Percentiles rank a stretch among this genome's conserved stretches.
Evolutionary conservation across 2,888 invertebrate species (phyloP).

Genomic region (Caradrina kadenii): DNA sequence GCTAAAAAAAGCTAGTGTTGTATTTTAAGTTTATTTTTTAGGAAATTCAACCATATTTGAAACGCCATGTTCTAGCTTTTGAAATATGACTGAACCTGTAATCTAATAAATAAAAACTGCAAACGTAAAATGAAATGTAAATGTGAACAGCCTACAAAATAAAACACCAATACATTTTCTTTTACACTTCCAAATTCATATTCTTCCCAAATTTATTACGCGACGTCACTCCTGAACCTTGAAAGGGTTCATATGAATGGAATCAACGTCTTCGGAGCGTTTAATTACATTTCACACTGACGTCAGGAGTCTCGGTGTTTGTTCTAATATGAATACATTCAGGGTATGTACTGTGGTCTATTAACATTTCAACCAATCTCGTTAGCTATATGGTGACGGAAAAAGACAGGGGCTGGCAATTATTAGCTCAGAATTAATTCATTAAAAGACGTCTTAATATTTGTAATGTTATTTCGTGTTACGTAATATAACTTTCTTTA

Average conservation of each 20-base stretch:
- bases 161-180: constrained; percentile 10
- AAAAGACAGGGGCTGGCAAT: constrained; percentile 25
- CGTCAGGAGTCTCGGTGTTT: constrained; percentile 41
- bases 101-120: neutral
- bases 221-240: constrained; percentile 17
- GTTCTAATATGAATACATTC: constrained; percentile 30
- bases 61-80: neutral
- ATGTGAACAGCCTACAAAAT: neutral
- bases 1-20: too few species aligned
- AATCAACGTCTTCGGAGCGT: constrained; percentile 46
- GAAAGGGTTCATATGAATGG: constrained; percentile 48
- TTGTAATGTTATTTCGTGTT: neutral
- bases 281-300: constrained; percentile 49
- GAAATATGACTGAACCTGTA: too few species aligned
- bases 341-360: constrained; percentile 10
- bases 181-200: constrained; percentile 1
- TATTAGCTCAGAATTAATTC: constrained; percentile 20
- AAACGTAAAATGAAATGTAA: neutral
- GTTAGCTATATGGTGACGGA: constrained; percentile 27
- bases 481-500: neutral
- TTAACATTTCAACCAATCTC: constrained; percentile 42
- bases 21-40: neutral
- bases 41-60: neutral
- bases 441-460: neutral
- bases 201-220: constrained; percentile 22